Percentiles rank a stretch among this genome's conserved stretches.
Evolutionary conservation across 2,888 invertebrate species (phyloP).

Genomic region (Xestobium rufovillosum): DNA sequence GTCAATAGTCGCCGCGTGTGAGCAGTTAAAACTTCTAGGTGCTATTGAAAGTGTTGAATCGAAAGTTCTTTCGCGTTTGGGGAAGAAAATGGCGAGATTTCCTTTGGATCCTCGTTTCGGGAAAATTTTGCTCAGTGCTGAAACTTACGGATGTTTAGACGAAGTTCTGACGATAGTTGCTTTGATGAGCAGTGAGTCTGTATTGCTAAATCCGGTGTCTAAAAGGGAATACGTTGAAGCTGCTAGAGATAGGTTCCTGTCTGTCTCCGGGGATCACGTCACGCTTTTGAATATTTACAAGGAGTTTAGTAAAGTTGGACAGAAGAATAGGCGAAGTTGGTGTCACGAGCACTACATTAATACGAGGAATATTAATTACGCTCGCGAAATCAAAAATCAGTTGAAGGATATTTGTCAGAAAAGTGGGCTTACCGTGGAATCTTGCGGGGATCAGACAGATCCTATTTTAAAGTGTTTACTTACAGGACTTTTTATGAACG

Average conservation of each 20-base stretch:
- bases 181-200: constrained; percentile 79
- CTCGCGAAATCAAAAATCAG: constrained; percentile 72
- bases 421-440: constrained; percentile 52
- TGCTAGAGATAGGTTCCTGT: constrained; percentile 71
- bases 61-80: constrained; percentile 66
- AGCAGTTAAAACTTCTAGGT: constrained; percentile 58
- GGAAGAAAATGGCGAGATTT: constrained; percentile 80
- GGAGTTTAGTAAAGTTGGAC: constrained; percentile 62
- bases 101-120: constrained; percentile 88
- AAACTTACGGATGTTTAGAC: constrained; percentile 67
- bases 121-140: constrained; percentile 70
- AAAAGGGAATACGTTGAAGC: constrained; percentile 70
- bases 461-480: constrained; percentile 71
- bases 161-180: constrained; percentile 82
- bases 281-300: constrained; percentile 84
- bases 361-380: constrained; percentile 73
- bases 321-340: constrained; percentile 66
- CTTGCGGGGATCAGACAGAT: constrained; percentile 57
- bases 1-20: constrained; percentile 56
- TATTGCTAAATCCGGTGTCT: constrained; percentile 66
- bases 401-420: constrained; percentile 57
- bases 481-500: constrained; percentile 76
- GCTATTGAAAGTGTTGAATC: constrained; percentile 56
- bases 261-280: constrained; percentile 85
- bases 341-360: constrained; percentile 86